Conservation (phyloP, 1,140 invertebrate genomes). For the Drosophila fuyamai region DNA sequence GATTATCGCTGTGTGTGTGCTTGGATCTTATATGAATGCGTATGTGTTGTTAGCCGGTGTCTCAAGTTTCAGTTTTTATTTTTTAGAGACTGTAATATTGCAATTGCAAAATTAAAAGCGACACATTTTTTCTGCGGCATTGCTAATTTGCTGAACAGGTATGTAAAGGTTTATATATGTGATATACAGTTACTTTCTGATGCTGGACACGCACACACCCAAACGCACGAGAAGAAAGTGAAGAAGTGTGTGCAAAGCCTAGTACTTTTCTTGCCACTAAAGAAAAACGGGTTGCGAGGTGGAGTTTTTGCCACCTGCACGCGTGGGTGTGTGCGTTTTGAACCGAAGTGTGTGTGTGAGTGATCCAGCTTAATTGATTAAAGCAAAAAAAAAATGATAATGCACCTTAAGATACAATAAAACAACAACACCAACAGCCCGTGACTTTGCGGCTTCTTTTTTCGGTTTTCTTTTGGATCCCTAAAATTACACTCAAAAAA, state of each 20-base stretch:
- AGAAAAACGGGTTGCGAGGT: conserved; percentile 58
- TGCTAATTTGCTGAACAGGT: conserved; percentile 65
- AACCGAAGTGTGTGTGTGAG: conserved; percentile 8
- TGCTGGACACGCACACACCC: conserved; percentile 37
- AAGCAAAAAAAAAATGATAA: conserved; percentile 39
- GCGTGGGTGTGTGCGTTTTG: conserved; percentile 35
- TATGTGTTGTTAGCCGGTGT: conserved; percentile 43
- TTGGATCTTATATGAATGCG: conserved; percentile 22
- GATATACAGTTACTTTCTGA: conserved; percentile 70
- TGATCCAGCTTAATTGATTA: conserved; percentile 60
- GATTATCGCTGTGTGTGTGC: conserved; percentile 4
- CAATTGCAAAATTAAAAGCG: conserved; percentile 79
- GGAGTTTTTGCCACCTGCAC: conserved; percentile 44
- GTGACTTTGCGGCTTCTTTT: conserved; percentile 26
- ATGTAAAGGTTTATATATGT: conserved; percentile 16
- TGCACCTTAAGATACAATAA: conserved; percentile 34
- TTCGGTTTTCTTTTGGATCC: neutral
- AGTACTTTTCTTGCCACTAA: conserved; percentile 59
- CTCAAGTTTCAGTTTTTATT: conserved; percentile 51
- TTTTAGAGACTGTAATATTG: conserved; percentile 23
- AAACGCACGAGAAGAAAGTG: conserved; percentile 68
- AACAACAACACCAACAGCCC: conserved; percentile 52
- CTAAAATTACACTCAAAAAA: conserved; percentile 3
- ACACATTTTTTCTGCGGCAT: conserved; percentile 50
- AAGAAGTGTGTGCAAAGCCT: conserved; percentile 74